Conservation (phyloP, 2,113 vertebrate species). For the Rhinoderma darwinii region DNA sequence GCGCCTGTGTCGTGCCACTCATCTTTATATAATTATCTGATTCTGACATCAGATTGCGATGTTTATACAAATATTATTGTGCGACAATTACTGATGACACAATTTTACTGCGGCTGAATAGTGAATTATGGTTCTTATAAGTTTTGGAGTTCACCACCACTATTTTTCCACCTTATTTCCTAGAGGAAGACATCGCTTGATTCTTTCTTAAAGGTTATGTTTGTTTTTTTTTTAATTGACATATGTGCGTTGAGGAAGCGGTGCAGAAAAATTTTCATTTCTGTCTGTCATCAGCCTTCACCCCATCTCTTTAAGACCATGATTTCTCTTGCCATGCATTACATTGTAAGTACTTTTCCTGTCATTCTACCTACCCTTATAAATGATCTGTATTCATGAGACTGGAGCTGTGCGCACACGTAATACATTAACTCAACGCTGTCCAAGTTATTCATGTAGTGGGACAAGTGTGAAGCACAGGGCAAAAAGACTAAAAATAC, state of each 20-base stretch:
- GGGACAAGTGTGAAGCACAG: neutral
- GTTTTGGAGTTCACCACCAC: neutral
- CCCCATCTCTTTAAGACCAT: neutral
- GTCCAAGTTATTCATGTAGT: neutral
- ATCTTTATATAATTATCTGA: too few species aligned
- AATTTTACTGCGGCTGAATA: too few species aligned
- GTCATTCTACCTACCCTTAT: neutral
- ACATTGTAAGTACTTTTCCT: neutral
- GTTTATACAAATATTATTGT: too few species aligned
- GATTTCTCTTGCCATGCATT: neutral
- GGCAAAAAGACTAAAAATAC: neutral
- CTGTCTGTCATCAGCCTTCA: neutral
- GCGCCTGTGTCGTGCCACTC: too few species aligned
- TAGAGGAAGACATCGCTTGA: neutral
- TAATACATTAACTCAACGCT: neutral
- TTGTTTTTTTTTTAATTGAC: slow-evolving; percentile 8
- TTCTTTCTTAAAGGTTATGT: slow-evolving; percentile 9
- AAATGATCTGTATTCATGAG: slow-evolving; percentile 3
- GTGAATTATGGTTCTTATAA: too few species aligned
- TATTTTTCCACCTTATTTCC: neutral
- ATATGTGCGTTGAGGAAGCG: neutral
- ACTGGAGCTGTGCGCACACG: neutral
- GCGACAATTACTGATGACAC: neutral
- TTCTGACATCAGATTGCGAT: too few species aligned
- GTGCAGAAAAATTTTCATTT: slow-evolving; percentile 8